Evolutionary conservation across 2,797 vertebrate genomes (phyloP).

Genomic region (Toxotes lorentzi): DNA sequence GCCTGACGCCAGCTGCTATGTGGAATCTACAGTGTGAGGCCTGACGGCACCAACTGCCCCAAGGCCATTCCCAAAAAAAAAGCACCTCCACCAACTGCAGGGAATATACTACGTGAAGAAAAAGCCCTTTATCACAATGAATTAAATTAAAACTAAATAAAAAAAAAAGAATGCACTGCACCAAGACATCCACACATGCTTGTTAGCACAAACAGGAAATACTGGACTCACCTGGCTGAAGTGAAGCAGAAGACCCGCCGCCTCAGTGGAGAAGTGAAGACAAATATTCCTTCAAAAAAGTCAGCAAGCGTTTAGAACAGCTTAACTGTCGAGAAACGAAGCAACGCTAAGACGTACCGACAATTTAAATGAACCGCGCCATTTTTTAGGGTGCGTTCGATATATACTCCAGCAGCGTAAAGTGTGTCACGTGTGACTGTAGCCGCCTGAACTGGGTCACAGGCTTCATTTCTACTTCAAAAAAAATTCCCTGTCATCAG

Average conservation of each 20-base stretch:
- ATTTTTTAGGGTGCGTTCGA: constrained; percentile 2
- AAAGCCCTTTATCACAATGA: not conserved
- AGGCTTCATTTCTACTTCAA: not conserved
- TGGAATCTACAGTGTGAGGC: not conserved
- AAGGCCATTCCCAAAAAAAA: constrained; percentile 10
- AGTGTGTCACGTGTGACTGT: not conserved
- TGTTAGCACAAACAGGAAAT: not conserved
- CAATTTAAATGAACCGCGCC: not conserved
- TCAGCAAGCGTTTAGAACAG: not conserved
- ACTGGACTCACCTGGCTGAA: not conserved
- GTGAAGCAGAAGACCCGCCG: not conserved
- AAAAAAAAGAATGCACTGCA: too few species aligned
- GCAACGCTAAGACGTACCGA: not conserved
- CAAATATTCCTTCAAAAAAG: not conserved
- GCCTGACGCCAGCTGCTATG: constrained; percentile 28
- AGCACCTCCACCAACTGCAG: constrained; percentile 8
- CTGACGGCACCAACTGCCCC: not conserved
- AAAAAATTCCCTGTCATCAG: not conserved
- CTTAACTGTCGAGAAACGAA: not conserved
- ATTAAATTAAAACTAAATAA: not conserved
- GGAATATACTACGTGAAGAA: not conserved
- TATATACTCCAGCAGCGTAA: not conserved
- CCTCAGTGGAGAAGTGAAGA: not conserved
- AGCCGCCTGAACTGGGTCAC: too few species aligned
- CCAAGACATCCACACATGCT: not conserved